Conservation (phyloP, 2,888 invertebrate species). For the Diarsia dahlii region DNA sequence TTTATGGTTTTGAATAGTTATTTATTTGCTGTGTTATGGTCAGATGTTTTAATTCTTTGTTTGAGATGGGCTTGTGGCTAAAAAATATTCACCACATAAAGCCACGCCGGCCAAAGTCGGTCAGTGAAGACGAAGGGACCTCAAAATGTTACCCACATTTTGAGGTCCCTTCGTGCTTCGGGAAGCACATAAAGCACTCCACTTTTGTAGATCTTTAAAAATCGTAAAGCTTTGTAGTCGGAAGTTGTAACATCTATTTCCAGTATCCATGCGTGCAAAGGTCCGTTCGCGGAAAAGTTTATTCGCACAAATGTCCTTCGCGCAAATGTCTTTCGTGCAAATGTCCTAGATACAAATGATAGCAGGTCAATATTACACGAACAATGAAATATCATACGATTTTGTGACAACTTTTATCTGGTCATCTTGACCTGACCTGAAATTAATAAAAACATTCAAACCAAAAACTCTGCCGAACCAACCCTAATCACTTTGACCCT, state of each 20-base stretch:
- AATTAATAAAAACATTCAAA: not conserved
- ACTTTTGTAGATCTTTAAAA: not conserved
- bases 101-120: not conserved
- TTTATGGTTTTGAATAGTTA: conserved; percentile 22
- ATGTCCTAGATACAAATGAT: too few species aligned
- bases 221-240: too few species aligned
- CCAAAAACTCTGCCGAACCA: conserved; percentile 20
- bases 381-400: too few species aligned
- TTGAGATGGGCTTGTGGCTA: not conserved
- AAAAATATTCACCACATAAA: not conserved
- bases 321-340: too few species aligned
- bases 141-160: not conserved
- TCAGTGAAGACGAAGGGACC: not conserved
- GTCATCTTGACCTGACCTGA: not conserved
- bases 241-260: too few species aligned
- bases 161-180: not conserved
- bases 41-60: not conserved
- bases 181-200: not conserved
- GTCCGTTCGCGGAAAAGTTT: too few species aligned
- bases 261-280: too few species aligned
- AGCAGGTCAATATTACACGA: too few species aligned
- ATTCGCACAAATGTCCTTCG: too few species aligned
- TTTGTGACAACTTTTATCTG: too few species aligned
- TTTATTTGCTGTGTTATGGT: not conserved
- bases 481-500: conserved; percentile 57